Conservation (phyloP, 2,113 vertebrate species). For the Dryoscopus gambensis region DNA sequence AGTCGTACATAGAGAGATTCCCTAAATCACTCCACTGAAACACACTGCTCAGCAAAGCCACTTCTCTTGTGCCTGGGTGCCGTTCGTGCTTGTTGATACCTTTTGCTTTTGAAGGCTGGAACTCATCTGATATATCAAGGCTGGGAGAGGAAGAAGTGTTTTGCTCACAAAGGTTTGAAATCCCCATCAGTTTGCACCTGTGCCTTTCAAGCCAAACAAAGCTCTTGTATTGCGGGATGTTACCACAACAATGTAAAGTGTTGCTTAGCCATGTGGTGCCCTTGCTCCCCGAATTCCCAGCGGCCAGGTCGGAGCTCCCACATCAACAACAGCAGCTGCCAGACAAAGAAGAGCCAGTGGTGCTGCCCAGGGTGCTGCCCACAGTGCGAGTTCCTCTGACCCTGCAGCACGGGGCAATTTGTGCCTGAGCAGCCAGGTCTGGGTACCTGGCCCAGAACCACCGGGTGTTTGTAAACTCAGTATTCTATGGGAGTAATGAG, state of each 20-base stretch:
- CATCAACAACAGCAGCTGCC: background rate
- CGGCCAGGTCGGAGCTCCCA: background rate
- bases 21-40: background rate
- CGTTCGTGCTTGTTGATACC: background rate
- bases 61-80: background rate
- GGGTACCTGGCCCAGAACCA: background rate
- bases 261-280: background rate
- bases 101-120: slow-evolving; percentile 22
- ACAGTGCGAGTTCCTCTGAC: background rate
- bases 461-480: background rate
- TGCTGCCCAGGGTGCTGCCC: background rate
- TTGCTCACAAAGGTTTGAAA: slow-evolving; percentile 21
- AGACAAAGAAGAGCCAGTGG: background rate
- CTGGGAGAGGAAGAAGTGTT: background rate
- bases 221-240: background rate
- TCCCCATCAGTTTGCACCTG: background rate
- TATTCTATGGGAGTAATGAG: background rate
- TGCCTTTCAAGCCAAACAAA: slow-evolving; percentile 11
- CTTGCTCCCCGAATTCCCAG: background rate
- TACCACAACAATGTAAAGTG: background rate
- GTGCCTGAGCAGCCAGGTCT: background rate
- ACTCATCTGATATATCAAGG: background rate
- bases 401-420: background rate
- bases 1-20: background rate
- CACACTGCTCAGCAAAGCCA: background rate